Conservation (phyloP, 2,113 vertebrate genomes). For the Pangasianodon hypophthalmus region DNA sequence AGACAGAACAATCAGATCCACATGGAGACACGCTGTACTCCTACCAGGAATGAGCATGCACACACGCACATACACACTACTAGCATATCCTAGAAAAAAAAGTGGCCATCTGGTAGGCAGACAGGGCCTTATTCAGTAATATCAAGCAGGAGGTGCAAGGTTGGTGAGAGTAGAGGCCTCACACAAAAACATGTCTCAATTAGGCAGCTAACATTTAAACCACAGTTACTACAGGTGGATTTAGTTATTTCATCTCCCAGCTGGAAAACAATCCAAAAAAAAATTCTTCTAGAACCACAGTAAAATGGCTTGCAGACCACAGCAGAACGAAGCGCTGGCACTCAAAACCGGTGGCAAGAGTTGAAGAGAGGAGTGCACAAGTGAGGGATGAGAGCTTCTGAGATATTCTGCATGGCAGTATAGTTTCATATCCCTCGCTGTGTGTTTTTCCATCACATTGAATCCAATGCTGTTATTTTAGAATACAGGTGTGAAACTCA, state of each 20-base stretch:
- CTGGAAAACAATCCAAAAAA: neutral
- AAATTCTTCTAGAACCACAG: slow-evolving; percentile 9
- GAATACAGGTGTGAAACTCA: neutral
- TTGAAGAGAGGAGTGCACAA: neutral
- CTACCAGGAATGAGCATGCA: slow-evolving; percentile 19
- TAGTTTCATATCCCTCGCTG: neutral
- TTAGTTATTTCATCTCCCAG: neutral
- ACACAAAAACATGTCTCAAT: slow-evolving; percentile 31
- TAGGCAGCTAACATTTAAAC: slow-evolving; percentile 4
- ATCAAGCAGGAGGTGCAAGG: slow-evolving; percentile 20
- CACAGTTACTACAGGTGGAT: slow-evolving; percentile 23
- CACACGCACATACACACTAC: slow-evolving; percentile 31
- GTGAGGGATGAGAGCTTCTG: neutral
- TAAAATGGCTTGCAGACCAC: slow-evolving; percentile 23
- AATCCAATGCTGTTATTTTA: neutral
- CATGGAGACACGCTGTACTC: slow-evolving; percentile 39
- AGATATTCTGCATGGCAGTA: neutral
- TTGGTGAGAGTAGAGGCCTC: neutral
- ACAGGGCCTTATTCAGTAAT: slow-evolving; percentile 35
- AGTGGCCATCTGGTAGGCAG: slow-evolving; percentile 38
- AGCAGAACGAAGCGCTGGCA: neutral
- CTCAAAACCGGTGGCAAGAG: neutral
- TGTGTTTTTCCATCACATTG: neutral
- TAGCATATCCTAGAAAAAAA: slow-evolving; percentile 9
- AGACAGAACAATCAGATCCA: slow-evolving; percentile 50